phyloP scores from a whole-genome alignment of 1,140 invertebrate species.

The Orchesella cincta region DNA sequence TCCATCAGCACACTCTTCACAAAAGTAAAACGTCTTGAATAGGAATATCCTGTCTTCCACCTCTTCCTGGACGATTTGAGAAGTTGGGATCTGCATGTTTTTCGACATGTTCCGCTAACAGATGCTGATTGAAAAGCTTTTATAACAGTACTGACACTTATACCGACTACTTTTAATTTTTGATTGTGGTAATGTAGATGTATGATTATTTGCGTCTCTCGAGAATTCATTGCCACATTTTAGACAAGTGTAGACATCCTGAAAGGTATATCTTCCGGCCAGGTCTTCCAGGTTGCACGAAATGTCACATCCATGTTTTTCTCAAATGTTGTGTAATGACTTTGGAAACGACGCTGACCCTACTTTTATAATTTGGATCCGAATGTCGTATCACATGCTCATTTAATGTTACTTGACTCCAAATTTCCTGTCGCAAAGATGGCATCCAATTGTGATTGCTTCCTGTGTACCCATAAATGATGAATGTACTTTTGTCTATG shows the following conservation, averaged over 20 bases:
- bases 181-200: background rate
- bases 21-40: slow-evolving; percentile 6
- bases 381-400: background rate
- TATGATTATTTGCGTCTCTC: background rate
- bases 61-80: background rate
- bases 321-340: too few relatives aligned
- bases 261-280: background rate
- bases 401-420: background rate
- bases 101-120: too few relatives aligned
- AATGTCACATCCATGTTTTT: too few relatives aligned
- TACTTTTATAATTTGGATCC: background rate
- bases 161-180: too few relatives aligned
- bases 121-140: too few relatives aligned
- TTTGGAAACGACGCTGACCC: too few relatives aligned
- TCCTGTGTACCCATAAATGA: background rate
- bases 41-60: background rate
- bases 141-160: too few relatives aligned
- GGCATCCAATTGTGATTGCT: background rate
- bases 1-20: background rate
- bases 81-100: background rate
- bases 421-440: background rate
- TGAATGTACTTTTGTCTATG: background rate
- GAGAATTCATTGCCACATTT: background rate
- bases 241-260: background rate
- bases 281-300: background rate